Evolutionary conservation across 2,113 vertebrate species (phyloP), one percentile per base, ranked within the genome.

Genomic region (Atrichornis clamosus): DNA sequence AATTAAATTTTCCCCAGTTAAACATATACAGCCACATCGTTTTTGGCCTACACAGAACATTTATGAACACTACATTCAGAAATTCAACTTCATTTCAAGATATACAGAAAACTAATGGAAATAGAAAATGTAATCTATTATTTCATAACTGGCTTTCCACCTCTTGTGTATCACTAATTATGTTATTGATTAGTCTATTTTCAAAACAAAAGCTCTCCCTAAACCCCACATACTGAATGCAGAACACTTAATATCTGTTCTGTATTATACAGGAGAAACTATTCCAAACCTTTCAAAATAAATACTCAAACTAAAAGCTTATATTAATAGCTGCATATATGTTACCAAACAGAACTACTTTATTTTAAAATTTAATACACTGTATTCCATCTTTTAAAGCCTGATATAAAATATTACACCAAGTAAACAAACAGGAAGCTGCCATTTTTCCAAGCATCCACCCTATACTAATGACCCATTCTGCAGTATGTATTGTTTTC

Each of bases 391-490:
- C 28, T 64, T 76, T 65, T 27, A 62, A 63, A 90, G 74, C 22
- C 41, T 11, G 27, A 82, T 19, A 47, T 12, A 79, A 93, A 92
- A 90, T 2, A 21, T 19, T 18, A 33, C 37, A 83, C 42, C 15
- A 35, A 75, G 44, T 53, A 79, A 93, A 75, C 58, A 88, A 44
- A 17, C 22, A 28, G 49, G 67, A 80, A 89, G 65, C n/a, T 35
- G 52, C 49, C 44, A 13, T 35, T 90, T 88, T 80, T 70, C 79
- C 59, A 86, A 77, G 75, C 42, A 90, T 21, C 64, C 56, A 74
- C 53, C 41, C 68, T 41, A 47, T 0, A 0, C 32, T 83, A 87
- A 89, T 42, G 44, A 88, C 52, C 33, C 2, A 0, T 46, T 75
- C 41, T 32, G 60, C 55, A 60, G 60, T 13, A 44, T 44, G 73